phyloP scores from a whole-genome alignment of 2,888 invertebrate species.

The Hydriomena furcata region DNA sequence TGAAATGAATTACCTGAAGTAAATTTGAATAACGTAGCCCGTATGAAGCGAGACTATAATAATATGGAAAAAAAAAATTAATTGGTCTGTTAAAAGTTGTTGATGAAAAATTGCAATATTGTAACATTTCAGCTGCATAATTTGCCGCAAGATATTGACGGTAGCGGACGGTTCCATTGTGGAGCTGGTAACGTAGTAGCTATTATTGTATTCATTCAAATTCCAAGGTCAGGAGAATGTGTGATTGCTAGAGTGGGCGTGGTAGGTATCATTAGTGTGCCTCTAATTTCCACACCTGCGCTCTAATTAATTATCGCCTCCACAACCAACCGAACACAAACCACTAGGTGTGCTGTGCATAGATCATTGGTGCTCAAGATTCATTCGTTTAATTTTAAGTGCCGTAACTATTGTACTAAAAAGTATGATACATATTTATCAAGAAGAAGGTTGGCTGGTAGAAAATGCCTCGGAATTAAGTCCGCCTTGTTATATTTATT shows the following conservation, averaged over 20 bases:
- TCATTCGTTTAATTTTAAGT: background rate
- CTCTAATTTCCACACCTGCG: slow-evolving; percentile 70
- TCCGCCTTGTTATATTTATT: no score
- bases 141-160: no score
- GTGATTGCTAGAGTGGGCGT: slow-evolving; percentile 48
- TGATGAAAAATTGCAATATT: no score
- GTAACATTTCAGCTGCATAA: no score
- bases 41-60: background rate
- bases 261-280: slow-evolving; percentile 60
- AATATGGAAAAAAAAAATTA: background rate
- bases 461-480: no score
- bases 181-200: no score
- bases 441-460: no score
- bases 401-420: no score
- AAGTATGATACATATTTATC: no score
- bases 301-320: slow-evolving; percentile 63
- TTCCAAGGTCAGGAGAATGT: slow-evolving; percentile 6
- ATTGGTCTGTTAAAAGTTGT: no score
- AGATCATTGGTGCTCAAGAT: background rate
- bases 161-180: no score
- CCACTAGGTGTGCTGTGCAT: slow-evolving; percentile 2
- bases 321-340: slow-evolving; percentile 28
- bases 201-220: background rate
- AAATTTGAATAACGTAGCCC: background rate
- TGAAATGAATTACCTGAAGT: slow-evolving; percentile 1